phyloP scores from a whole-genome alignment of 1,140 invertebrate genomes.

The Pemphigus obesinymphae region DNA sequence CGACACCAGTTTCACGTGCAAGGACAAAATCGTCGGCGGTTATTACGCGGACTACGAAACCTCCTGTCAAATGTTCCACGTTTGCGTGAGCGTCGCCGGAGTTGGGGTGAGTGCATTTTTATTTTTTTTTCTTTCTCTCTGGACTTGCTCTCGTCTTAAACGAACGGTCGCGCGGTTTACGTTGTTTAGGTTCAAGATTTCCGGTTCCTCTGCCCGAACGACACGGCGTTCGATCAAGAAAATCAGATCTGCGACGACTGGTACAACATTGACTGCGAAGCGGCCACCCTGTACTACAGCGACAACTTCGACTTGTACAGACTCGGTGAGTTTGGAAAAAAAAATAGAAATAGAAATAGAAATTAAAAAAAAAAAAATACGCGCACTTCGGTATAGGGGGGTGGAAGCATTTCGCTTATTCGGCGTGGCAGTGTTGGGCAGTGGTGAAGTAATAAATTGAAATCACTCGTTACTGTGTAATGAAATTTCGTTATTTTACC shows the following conservation, averaged over 20 bases:
- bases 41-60: constrained; percentile 88
- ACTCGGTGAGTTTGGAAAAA: constrained; percentile 57
- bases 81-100: constrained; percentile 77
- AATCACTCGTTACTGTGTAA: no score
- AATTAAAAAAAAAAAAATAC: no score
- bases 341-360: no score
- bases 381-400: no score
- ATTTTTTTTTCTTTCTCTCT: no score
- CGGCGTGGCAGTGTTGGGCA: no score
- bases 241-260: constrained; percentile 86
- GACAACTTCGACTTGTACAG: constrained; percentile 80
- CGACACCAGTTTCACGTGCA: constrained; percentile 77
- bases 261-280: constrained; percentile 80
- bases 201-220: constrained; percentile 84
- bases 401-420: no score
- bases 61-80: constrained; percentile 87
- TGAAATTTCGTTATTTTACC: no score
- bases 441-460: no score
- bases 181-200: constrained; percentile 64
- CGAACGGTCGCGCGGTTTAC: neutral
- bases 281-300: constrained; percentile 71
- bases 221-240: constrained; percentile 87
- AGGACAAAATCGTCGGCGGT: constrained; percentile 80
- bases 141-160: neutral
- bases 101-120: constrained; percentile 59